Conservation (phyloP, 2,797 vertebrate genomes). For the Buphagus erythrorhynchus region DNA sequence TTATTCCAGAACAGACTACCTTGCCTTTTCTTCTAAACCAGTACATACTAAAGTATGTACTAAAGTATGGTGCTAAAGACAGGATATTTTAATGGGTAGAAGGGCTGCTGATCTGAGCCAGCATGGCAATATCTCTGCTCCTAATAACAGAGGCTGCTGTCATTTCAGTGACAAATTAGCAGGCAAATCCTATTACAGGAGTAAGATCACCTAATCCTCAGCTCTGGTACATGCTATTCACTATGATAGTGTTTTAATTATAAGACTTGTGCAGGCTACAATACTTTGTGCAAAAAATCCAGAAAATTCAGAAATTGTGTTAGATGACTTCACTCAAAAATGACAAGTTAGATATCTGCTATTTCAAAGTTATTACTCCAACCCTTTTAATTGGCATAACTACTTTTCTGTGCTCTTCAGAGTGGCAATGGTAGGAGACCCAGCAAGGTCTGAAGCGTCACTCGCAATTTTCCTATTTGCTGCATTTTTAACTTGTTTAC, state of each 20-base stretch:
- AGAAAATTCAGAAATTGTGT: background rate
- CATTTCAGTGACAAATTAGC: slow-evolving; percentile 40
- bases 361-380: background rate
- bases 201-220: slow-evolving; percentile 37
- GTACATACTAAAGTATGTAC: too few relatives aligned
- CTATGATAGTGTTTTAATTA: background rate
- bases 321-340: background rate
- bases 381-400: background rate
- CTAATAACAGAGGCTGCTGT: background rate
- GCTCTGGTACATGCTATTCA: background rate
- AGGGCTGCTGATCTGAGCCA: background rate
- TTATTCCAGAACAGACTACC: background rate
- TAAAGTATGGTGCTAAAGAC: background rate
- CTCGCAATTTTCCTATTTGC: background rate
- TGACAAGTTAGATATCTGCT: background rate
- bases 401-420: background rate
- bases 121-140: background rate
- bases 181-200: slow-evolving; percentile 46
- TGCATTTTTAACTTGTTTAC: slow-evolving; percentile 26
- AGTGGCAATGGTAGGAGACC: background rate
- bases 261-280: background rate
- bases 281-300: background rate
- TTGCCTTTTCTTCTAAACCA: background rate
- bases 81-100: background rate
- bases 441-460: background rate